Base-by-base conservation (phyloP, 2,113 vertebrate genomes). In the Falcunculus frontatus region DNA sequence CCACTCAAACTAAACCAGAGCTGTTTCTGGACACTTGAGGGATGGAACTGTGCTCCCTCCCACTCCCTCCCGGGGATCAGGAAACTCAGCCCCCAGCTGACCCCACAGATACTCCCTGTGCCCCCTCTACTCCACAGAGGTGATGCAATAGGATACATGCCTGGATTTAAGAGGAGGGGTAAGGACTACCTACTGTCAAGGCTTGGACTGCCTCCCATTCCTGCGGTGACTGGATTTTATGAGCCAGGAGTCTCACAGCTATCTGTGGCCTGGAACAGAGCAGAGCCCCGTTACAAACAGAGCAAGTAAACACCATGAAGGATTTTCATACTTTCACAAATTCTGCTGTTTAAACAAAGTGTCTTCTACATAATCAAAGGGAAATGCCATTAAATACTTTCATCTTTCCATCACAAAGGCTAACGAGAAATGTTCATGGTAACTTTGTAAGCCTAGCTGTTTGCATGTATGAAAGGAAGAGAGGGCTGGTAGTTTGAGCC, bases 181-280 rank as follows among this genome's bases (percentile, higher is more conserved):
- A 95, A 94, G n/a, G 92, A 80, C 69, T 89, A 98, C 98, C 96
- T 96, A 99, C 99, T 95, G 98, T 99, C 94, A 99, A 97, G 44
- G 99, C 98, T 93, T 99, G 99, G 50, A 99, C 95, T 0, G 99
- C 99, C 91, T 99, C 99, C 99, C 99, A 99, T 97, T 99, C 99
- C 96, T 99, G 99, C 4, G 99, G 99, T 2, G 99, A 99, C 94
- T 99, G 99, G 96, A 99, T 99, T 98, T 99, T 99, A 96, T 99
- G 99, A 77, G 98, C 99, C 97, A 99, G 94, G 25, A 99, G 98
- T 68, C 99, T 98, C 69, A 99, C 99, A 1, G 99, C 98, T 80
- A 99, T 99, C 98, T 99, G 99, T 23, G 99, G 99, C 85, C 99
- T 99, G 95, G 50, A 95, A 97, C 76, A 84, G 77, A 96, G 46